These are phyloP conservation scores for Drosophila neotestacea DNA, from an alignment of 2,888 invertebrate species.

Conservation along the genomic window DNA sequence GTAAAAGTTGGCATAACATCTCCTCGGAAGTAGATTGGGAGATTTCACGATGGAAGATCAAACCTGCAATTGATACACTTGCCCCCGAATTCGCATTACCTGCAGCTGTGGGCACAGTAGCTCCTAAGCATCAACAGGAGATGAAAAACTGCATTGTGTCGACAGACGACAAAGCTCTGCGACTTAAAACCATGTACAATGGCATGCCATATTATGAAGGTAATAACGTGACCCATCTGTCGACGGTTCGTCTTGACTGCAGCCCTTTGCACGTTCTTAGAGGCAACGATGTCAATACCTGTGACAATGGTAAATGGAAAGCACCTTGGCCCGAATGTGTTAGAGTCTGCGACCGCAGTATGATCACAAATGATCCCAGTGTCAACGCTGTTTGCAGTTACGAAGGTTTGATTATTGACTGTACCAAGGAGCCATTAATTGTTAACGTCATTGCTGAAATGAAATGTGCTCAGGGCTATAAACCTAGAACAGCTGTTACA, in stretches of 20 bases:
- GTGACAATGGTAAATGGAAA: slow-evolving; percentile 40
- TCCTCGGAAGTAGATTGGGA: not conserved
- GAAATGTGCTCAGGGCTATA: slow-evolving; percentile 36
- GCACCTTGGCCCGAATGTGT: slow-evolving; percentile 24
- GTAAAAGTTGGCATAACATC: not conserved
- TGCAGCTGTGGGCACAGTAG: not conserved
- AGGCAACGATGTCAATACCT: slow-evolving; percentile 34
- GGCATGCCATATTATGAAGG: slow-evolving; percentile 10
- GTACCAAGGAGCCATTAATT: not conserved
- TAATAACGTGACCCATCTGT: slow-evolving; percentile 12
- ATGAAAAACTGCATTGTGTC: slow-evolving; percentile 18
- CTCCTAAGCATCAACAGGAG: not conserved
- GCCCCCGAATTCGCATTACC: not conserved
- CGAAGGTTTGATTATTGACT: not conserved
- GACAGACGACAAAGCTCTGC: slow-evolving; percentile 2
- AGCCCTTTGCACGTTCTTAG: not conserved
- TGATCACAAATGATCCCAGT: slow-evolving; percentile 13
- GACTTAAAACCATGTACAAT: slow-evolving; percentile 1
- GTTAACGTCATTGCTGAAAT: not conserved
- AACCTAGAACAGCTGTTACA: accelerated
- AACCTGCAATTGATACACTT: not conserved
- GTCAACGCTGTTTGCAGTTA: slow-evolving; percentile 9
- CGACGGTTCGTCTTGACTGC: slow-evolving; percentile 29
- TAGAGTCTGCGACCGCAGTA: slow-evolving; percentile 4
- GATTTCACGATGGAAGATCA: not conserved